A percentile compares a stretch with the other conserved stretches of the same genome.
phyloP scores from a whole-genome alignment of 1,140 invertebrate genomes.

The Drosophila lacteicornis region DNA sequence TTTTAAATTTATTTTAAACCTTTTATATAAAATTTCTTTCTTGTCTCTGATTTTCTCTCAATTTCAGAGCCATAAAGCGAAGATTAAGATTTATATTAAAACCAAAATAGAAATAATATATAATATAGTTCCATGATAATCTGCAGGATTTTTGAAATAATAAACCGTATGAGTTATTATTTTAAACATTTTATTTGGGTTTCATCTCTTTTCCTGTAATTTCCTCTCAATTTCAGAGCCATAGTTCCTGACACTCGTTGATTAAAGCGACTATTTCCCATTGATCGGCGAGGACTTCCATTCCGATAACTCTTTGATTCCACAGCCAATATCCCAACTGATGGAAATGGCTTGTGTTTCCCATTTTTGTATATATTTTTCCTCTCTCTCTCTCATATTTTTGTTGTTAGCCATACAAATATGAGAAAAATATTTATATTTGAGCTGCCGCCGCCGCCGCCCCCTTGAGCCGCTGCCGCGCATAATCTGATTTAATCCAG shows the following conservation, averaged over 20 bases:
- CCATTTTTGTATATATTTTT: constrained; percentile 7
- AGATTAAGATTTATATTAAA: no score
- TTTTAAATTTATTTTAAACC: no score
- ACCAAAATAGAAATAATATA: not conserved
- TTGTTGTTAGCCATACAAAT: constrained; percentile 26
- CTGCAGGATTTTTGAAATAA: not conserved
- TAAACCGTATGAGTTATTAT: no score
- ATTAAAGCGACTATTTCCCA: constrained; percentile 14
- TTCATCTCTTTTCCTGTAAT: no score
- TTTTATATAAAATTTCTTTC: no score
- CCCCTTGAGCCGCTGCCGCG: constrained; percentile 1
- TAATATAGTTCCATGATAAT: not conserved
- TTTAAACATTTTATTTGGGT: no score
- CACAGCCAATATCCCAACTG: constrained; percentile 27
- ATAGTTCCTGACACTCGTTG: not conserved
- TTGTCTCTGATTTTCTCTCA: not conserved
- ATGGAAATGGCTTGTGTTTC: constrained; percentile 16
- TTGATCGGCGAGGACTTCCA: not conserved
- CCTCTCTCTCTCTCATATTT: no score
- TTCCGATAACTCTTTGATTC: constrained; percentile 35
- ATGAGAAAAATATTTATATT: constrained; percentile 37
- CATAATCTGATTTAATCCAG: constrained; percentile 69
- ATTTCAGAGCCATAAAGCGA: no score
- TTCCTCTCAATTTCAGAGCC: not conserved
- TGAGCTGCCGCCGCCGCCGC: constrained; percentile 8